Conservation (phyloP, 2,888 invertebrate genomes). For the Leptopilina drosophilae region DNA sequence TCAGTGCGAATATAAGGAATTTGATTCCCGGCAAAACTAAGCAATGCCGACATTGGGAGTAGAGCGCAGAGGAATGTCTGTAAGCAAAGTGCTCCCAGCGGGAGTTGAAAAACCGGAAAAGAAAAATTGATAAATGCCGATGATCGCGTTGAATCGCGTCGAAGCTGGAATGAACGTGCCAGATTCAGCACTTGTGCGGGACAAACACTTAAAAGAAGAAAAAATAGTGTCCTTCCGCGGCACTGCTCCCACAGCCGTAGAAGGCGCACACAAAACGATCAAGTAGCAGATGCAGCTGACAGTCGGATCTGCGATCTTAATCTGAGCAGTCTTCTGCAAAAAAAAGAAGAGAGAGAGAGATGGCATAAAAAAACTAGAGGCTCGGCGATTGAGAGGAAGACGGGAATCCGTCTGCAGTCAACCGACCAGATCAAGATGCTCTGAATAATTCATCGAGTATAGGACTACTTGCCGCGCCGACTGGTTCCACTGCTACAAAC, state of each 20-base stretch:
- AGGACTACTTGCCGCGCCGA: constrained; percentile 49
- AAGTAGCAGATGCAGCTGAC: constrained; percentile 67
- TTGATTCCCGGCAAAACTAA: too few species aligned
- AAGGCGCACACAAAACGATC: constrained; percentile 40
- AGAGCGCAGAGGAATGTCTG: neutral
- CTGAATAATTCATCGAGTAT: constrained; percentile 72
- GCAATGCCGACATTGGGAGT: too few species aligned
- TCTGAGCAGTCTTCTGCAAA: constrained; percentile 67
- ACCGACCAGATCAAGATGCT: constrained; percentile 69
- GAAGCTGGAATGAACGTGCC: constrained; percentile 32
- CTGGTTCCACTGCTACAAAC: constrained; percentile 55
- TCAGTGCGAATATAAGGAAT: too few species aligned
- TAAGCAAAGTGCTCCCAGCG: constrained; percentile 5
- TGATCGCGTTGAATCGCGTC: constrained; percentile 12
- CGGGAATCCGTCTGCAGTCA: constrained; percentile 67
- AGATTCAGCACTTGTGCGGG: constrained; percentile 21
- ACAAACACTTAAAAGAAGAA: constrained; percentile 36
- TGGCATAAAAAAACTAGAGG: constrained; percentile 56
- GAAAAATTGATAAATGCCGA: constrained; percentile 20
- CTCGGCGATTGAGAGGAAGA: constrained; percentile 68
- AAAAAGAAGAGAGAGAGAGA: constrained; percentile 49
- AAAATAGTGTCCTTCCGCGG: constrained; percentile 31
- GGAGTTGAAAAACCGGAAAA: constrained; percentile 9
- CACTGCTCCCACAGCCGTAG: constrained; percentile 31
- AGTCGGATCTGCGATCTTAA: constrained; percentile 74